Evolutionary conservation across 2,797 vertebrate species (phyloP), one percentile per base, ranked within the genome.

Genomic region (Hippocampus kuda): DNA sequence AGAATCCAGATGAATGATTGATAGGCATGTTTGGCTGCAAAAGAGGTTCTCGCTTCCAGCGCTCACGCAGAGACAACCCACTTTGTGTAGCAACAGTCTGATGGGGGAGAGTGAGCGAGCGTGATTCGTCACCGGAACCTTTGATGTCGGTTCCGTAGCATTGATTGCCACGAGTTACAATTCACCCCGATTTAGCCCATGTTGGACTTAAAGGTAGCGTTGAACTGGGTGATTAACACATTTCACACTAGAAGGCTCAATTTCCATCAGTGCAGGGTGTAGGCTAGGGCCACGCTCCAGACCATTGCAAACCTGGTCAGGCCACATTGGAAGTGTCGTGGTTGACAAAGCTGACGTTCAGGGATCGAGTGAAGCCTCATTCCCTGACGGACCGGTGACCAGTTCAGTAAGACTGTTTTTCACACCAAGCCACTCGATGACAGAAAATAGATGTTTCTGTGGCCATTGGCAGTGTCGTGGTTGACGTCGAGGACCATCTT

Each of bases 1-100:
- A 81, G 46, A 77, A 72, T 76, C 73, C 59, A 24, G 68, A 70
- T 68, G 65, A 79, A 79, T 83, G 86, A 86, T 77, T 85, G 81
- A 82, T 78, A 76, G 78, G 70, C 75, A 67, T 70, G 70, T 77
- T 80, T 81, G 78, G 82, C 77, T 82, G 77, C 64, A 24, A 84
- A 76, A 83, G 66, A 59, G 80, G 73, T 73, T 83, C 83, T 81
- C 76, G 82, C 81, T 80, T 82, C 73, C 72, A 84, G 66, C 76
- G 70, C 63, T 71, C 75, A 74, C 70, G 72, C 78, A 73, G 70
- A 68, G 68, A 69, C 66, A 54, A 60, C 68, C 4, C 67, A 67
- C 8, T 79, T 42, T 72, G 46, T 71, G 10, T 41, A 34, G 61
- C n/a, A 8, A 24, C 41, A 46, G 41, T 24, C 15, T 15, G 44